A percentile compares a stretch with the other conserved stretches of the same genome.
These are phyloP conservation scores for Spea hammondii DNA, from an alignment of 2,797 vertebrate species.

Conservation along the genomic window DNA sequence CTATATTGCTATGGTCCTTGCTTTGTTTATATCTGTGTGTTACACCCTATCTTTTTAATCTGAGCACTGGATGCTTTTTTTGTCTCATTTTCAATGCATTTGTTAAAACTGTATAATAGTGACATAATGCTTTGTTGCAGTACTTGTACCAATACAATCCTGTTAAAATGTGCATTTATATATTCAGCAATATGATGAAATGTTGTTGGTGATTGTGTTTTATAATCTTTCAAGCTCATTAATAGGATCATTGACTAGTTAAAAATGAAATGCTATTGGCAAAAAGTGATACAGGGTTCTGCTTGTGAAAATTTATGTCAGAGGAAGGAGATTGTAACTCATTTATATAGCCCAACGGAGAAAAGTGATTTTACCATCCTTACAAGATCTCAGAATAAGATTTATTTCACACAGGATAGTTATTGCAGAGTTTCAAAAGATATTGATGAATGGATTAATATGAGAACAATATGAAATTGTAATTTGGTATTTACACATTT, in stretches of 20 bases:
- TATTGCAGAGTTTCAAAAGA: not conserved
- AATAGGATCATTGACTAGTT: conserved; percentile 39
- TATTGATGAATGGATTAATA: not conserved
- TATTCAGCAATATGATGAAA: conserved; percentile 24
- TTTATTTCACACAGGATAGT: conserved; percentile 11
- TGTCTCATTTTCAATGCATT: too few species aligned
- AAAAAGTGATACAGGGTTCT: conserved; percentile 27
- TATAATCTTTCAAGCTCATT: conserved; percentile 34
- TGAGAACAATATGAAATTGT: not conserved
- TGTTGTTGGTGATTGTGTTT: conserved; percentile 26
- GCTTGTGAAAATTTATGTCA: conserved; percentile 27
- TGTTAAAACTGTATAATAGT: not conserved
- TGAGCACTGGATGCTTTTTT: too few species aligned
- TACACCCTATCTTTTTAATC: too few species aligned
- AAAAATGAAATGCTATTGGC: conserved; percentile 41
- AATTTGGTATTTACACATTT: too few species aligned
- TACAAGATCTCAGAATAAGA: conserved; percentile 23
- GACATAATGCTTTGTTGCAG: conserved; percentile 6
- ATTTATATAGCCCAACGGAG: conserved; percentile 26
- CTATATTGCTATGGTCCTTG: too few species aligned
- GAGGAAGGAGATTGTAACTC: conserved; percentile 21
- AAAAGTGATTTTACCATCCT: conserved; percentile 23
- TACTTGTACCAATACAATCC: not conserved
- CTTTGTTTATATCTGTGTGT: too few species aligned
- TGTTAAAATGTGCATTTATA: conserved; percentile 25